These are phyloP conservation scores for Cricetomys ansorgei DNA, from an alignment of 2,113 vertebrate species.

Conservation along the genomic window DNA sequence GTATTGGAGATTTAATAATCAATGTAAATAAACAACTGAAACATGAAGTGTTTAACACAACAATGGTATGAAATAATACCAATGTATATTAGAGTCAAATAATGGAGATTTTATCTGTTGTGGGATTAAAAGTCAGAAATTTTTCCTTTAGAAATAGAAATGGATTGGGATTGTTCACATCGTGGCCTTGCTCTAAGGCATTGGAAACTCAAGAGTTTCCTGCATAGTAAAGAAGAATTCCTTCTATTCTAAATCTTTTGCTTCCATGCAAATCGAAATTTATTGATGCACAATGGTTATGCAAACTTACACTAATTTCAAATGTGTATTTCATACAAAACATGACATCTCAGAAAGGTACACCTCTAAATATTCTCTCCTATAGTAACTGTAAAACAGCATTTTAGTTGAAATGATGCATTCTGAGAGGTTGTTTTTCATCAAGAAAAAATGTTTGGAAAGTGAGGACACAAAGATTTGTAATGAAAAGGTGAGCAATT, in stretches of 20 bases:
- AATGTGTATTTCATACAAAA: constrained; percentile 36
- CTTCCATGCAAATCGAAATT: constrained; percentile 8
- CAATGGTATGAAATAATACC: background rate
- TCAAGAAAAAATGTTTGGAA: background rate
- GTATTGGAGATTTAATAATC: background rate
- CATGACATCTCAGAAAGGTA: background rate
- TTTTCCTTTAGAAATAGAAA: background rate
- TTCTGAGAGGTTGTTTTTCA: background rate
- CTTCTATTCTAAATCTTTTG: constrained; percentile 3
- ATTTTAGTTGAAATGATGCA: background rate
- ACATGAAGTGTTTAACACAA: background rate
- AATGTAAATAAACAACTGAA: background rate
- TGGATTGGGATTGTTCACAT: background rate
- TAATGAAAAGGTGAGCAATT: background rate
- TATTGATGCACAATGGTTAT: background rate
- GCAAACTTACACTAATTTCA: constrained; percentile 14
- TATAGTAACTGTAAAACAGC: background rate
- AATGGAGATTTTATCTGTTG: background rate
- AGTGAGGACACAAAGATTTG: background rate
- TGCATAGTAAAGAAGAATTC: background rate
- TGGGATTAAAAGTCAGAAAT: background rate
- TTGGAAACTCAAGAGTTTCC: background rate
- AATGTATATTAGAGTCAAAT: background rate
- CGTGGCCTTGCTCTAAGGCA: background rate
- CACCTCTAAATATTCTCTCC: background rate